Evolutionary conservation across 2,797 vertebrate genomes (phyloP).

Genomic region (Triplophysa yarkandensis): DNA sequence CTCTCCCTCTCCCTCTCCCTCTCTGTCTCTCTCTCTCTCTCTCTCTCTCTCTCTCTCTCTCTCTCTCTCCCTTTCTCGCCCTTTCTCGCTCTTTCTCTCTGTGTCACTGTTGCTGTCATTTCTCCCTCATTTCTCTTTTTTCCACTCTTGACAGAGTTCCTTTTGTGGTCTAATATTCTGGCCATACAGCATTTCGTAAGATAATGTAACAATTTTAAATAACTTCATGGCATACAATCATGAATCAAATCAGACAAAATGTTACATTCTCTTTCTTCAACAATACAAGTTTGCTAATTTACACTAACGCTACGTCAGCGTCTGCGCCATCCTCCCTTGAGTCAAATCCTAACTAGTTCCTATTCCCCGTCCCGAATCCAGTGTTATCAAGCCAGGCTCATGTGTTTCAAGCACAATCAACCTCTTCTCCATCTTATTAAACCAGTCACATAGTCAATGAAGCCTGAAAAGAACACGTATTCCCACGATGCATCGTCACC

Average conservation of each 20-base stretch:
- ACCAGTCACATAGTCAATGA: constrained; percentile 76
- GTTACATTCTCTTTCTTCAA: constrained; percentile 44
- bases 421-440: constrained; percentile 69
- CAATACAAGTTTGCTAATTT: constrained; percentile 60
- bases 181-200: too few relatives aligned
- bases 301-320: constrained; percentile 47
- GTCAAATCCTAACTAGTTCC: constrained; percentile 35
- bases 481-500: constrained; percentile 68
- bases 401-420: constrained; percentile 56
- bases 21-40: not conserved
- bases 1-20: constrained; percentile 11
- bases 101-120: not conserved
- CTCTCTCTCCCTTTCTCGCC: too few relatives aligned
- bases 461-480: constrained; percentile 72
- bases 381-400: constrained; percentile 52
- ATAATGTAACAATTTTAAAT: not conserved
- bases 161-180: constrained; percentile 42
- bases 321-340: constrained; percentile 10
- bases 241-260: not conserved
- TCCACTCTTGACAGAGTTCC: constrained; percentile 57
- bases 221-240: not conserved
- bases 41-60: too few relatives aligned
- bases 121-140: not conserved
- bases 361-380: constrained; percentile 56
- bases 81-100: too few relatives aligned